A percentile compares a stretch with the other conserved stretches of the same genome.
These are phyloP conservation scores for Drosophila biarmipes DNA, from an alignment of 1,140 invertebrate genomes.

Conservation along the genomic window DNA sequence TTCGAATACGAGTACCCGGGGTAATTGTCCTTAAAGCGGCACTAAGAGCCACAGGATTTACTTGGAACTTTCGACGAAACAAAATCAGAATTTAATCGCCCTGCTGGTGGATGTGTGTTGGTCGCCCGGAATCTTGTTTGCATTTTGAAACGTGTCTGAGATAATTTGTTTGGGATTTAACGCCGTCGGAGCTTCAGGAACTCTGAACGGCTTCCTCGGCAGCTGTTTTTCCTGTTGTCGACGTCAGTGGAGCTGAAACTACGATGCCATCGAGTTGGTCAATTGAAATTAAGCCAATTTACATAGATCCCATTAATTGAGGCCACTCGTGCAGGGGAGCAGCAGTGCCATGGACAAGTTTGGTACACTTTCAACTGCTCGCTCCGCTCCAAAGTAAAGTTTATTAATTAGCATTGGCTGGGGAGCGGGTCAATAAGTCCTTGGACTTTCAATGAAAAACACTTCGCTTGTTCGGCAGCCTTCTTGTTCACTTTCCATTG, in stretches of 20 bases:
- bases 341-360: constrained; percentile 13
- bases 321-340: constrained; percentile 50
- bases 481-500: not conserved
- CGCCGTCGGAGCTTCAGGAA: constrained; percentile 3
- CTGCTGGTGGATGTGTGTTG: constrained; percentile 18
- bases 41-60: constrained; percentile 22
- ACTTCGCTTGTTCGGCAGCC: constrained; percentile 1
- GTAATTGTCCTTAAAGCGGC: constrained; percentile 43
- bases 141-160: constrained; percentile 56
- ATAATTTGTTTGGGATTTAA: constrained; percentile 70
- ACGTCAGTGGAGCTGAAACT: constrained; percentile 38
- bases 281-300: constrained; percentile 72
- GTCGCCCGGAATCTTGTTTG: constrained; percentile 28
- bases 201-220: not conserved
- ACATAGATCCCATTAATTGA: constrained; percentile 57
- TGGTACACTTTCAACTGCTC: constrained; percentile 29
- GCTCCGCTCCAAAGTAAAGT: constrained; percentile 32
- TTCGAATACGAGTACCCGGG: not conserved
- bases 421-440: constrained; percentile 11
- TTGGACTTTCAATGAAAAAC: not conserved
- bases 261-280: constrained; percentile 27
- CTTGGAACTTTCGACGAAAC: constrained; percentile 19
- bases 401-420: constrained; percentile 67
- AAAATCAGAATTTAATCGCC: constrained; percentile 38
- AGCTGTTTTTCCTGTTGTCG: constrained; percentile 10